Evolutionary conservation across 2,113 vertebrate species (phyloP), one percentile per base, ranked within the genome.

Genomic region (Morone chrysops): DNA sequence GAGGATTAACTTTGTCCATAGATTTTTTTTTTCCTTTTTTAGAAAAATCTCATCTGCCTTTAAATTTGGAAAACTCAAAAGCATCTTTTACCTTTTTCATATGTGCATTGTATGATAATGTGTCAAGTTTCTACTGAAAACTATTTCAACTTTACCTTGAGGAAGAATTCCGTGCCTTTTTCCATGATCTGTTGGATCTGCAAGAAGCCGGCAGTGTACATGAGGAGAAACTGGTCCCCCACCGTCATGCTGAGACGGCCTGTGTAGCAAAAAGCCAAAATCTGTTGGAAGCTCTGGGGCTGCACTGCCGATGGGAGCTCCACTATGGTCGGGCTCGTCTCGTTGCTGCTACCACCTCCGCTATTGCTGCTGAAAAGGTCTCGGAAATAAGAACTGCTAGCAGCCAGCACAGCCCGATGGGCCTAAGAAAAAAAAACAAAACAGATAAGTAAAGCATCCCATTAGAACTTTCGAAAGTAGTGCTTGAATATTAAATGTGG

Each of bases 171-270:
- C 0, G 98, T 99, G 90, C 97, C 98, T 65, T 99, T 98, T 92
- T 99, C 98, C 97, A 99, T 99, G 93, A 99, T 99, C 94, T 99
- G 97, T 91, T 99, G 98, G 94, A 99, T 99, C 96, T 99, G 98
- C 90, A 99, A 95, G 93, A 99, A 99, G 51, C 98, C 98, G 0
- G 98, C 98, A 0, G 98, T 99, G 85, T 99, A 99, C 97, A 99
- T 99, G 68, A 99, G 96, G 63, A 99, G 95, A 89, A 99, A 99
- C 94, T 99, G 98, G 92, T 99, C 98, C 0, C 98, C 97, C 92
- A 99, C 96, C 0, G 98, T 98, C 98, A 99, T 99, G 96, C 98
- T 99, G 41, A 99, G 96, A 7, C 98, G 94, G 40, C 98, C 98
- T 0, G 98, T 99, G 93, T 99, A 99, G 92, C 98, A 99, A 95